Percentiles rank a stretch among this genome's conserved stretches.
Conservation (phyloP, 2,888 invertebrate genomes). For the Gandaritis pyraliata region DNA sequence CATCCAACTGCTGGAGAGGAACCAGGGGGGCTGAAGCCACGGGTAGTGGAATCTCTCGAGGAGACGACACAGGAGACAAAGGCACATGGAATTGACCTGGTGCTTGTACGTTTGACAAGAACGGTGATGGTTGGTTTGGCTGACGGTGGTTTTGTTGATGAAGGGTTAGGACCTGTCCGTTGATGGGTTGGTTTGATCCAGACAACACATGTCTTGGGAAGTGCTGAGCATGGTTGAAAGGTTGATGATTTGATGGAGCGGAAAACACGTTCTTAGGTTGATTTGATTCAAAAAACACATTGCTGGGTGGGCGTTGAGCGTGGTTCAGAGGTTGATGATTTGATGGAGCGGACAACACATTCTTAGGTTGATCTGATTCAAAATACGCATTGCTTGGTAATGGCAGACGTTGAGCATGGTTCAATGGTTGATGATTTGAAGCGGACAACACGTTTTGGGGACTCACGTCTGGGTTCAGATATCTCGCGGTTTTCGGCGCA, state of each 20-base stretch:
- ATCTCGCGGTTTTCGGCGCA: conserved; percentile 37
- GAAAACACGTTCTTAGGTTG: conserved; percentile 31
- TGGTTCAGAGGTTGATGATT: conserved; percentile 19
- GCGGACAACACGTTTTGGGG: conserved; percentile 32
- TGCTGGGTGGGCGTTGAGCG: conserved; percentile 24
- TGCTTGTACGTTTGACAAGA: conserved; percentile 18
- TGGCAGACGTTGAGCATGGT: conserved; percentile 10
- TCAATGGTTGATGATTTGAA: conserved; percentile 20
- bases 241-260: conserved; percentile 27
- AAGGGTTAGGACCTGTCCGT: conserved; percentile 4
- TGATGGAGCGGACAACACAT: conserved; percentile 31
- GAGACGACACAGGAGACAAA: conserved; percentile 33
- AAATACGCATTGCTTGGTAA: conserved; percentile 25
- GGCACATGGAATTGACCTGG: conserved; percentile 41
- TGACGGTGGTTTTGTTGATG: conserved; percentile 11
- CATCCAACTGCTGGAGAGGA: conserved; percentile 50
- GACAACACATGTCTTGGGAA: conserved; percentile 23
- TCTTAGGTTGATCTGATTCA: conserved; percentile 17
- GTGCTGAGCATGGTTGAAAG: conserved; percentile 8
- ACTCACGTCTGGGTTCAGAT: conserved; percentile 41
- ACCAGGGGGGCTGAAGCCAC: conserved; percentile 48
- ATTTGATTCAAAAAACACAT: conserved; percentile 5
- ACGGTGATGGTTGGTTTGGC: conserved; percentile 20
- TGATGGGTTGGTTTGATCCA: conserved; percentile 13
- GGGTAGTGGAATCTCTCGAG: conserved; percentile 44